Percentiles rank a stretch among this genome's conserved stretches.
Conservation (phyloP, 2,797 vertebrate genomes). For the Esox lucius region DNA sequence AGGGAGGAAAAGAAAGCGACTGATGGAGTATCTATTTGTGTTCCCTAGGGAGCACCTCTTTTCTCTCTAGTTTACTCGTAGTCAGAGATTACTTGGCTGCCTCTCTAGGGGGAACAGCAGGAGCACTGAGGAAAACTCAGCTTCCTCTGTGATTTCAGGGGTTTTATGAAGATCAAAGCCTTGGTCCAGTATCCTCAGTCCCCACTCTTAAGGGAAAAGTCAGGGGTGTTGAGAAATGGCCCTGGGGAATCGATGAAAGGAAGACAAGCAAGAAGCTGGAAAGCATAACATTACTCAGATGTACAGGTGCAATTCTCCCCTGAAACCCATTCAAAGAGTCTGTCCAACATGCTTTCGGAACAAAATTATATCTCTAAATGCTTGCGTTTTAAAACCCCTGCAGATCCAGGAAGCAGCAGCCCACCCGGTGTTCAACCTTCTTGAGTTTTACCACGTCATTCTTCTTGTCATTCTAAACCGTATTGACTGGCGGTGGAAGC, state of each 20-base stretch:
- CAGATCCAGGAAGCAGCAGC: neutral
- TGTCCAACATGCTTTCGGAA: neutral
- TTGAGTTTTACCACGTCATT: neutral
- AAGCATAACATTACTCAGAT: conserved; percentile 32
- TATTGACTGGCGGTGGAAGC: neutral
- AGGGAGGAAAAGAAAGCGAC: conserved; percentile 48
- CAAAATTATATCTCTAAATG: neutral
- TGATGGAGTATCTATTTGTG: conserved; percentile 46
- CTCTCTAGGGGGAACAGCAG: conserved; percentile 62
- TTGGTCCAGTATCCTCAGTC: conserved; percentile 59
- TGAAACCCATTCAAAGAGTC: neutral
- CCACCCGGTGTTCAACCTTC: neutral
- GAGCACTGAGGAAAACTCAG: conserved; percentile 59
- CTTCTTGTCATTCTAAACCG: neutral
- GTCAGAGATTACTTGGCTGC: conserved; percentile 65
- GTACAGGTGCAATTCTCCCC: neutral
- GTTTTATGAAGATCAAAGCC: conserved; percentile 75
- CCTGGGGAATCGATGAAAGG: conserved; percentile 58
- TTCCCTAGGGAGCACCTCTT: conserved; percentile 66
- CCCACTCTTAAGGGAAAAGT: conserved; percentile 57
- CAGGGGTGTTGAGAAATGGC: conserved; percentile 67
- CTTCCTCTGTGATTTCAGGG: conserved; percentile 67
- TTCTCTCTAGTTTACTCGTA: conserved; percentile 65
- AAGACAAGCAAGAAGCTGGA: conserved; percentile 43
- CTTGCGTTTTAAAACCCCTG: neutral